phyloP scores from a whole-genome alignment of 1,140 invertebrate genomes.

The Cherax quadricarinatus region DNA sequence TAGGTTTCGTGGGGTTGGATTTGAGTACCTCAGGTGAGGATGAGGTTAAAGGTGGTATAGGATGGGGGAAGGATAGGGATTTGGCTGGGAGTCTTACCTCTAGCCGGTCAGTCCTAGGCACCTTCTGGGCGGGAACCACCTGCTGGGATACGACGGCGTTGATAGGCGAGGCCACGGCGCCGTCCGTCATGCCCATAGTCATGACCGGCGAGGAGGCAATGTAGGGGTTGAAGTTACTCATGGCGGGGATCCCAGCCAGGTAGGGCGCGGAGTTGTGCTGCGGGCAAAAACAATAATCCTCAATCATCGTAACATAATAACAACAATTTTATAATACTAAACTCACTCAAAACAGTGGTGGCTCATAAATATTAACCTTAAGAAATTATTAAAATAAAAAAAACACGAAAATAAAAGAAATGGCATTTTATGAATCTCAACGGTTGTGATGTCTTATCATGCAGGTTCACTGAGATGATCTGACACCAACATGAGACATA shows the following conservation, averaged over 20 bases:
- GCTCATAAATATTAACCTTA: too few relatives aligned
- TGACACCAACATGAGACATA: too few relatives aligned
- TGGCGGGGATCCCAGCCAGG: conserved; percentile 69
- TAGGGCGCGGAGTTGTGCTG: conserved; percentile 66
- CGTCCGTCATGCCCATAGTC: conserved; percentile 68
- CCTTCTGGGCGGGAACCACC: conserved; percentile 83
- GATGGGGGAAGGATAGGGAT: background rate
- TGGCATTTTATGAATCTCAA: too few relatives aligned
- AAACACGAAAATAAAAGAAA: too few relatives aligned
- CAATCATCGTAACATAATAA: too few relatives aligned
- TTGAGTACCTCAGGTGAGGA: background rate
- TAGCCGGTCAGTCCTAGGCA: conserved; percentile 94
- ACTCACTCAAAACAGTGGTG: too few relatives aligned
- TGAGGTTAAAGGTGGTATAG: background rate
- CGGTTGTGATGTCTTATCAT: too few relatives aligned
- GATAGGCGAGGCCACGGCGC: conserved; percentile 61
- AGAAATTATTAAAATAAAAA: too few relatives aligned
- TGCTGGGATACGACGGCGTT: conserved; percentile 71
- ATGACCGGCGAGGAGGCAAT: conserved; percentile 68
- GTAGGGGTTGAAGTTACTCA: conserved; percentile 72
- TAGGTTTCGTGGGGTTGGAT: background rate
- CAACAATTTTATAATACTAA: too few relatives aligned
- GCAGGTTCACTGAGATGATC: too few relatives aligned
- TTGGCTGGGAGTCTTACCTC: conserved; percentile 85
- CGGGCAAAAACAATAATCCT: background rate